Conservation (phyloP, 2,888 invertebrate species). For the Geophilus truncorum region DNA sequence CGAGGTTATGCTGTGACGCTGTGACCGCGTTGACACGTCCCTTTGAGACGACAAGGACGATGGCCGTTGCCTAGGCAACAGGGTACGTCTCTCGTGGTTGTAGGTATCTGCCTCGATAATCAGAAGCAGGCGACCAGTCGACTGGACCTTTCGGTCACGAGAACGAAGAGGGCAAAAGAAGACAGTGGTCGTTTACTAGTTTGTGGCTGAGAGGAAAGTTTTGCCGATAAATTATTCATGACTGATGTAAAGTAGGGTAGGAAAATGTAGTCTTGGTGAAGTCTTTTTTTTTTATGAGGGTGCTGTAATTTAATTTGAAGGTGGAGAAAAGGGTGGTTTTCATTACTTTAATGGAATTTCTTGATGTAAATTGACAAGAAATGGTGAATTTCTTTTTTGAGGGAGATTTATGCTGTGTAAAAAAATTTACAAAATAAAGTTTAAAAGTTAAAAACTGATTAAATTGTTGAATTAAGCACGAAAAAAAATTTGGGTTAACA, state of each 20-base stretch:
- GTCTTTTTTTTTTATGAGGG: background rate
- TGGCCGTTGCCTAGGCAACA: constrained; percentile 4
- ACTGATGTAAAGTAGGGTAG: background rate
- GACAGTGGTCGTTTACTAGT: constrained; percentile 11
- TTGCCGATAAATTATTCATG: constrained; percentile 4
- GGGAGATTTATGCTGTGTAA: background rate
- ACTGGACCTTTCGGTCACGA: constrained; percentile 2
- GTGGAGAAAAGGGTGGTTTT: background rate
- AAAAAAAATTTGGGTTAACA: too few relatives aligned
- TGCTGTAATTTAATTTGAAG: background rate
- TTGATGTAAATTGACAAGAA: background rate
- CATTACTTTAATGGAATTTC: constrained; percentile 14
- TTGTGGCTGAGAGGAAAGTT: constrained; percentile 15
- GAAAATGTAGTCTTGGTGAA: background rate
- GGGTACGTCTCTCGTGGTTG: background rate
- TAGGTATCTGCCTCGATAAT: constrained; percentile 6
- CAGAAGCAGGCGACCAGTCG: constrained; percentile 14
- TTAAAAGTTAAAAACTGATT: too few relatives aligned
- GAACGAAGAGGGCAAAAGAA: background rate
- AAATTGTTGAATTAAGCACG: too few relatives aligned
- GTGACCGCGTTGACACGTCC: constrained; percentile 3
- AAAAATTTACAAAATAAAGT: too few relatives aligned
- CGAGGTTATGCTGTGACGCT: background rate
- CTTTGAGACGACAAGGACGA: background rate
- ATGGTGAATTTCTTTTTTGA: background rate